Evolutionary conservation across 1,140 invertebrate species (phyloP).

Genomic region (Polypedilum vanderplanki): DNA sequence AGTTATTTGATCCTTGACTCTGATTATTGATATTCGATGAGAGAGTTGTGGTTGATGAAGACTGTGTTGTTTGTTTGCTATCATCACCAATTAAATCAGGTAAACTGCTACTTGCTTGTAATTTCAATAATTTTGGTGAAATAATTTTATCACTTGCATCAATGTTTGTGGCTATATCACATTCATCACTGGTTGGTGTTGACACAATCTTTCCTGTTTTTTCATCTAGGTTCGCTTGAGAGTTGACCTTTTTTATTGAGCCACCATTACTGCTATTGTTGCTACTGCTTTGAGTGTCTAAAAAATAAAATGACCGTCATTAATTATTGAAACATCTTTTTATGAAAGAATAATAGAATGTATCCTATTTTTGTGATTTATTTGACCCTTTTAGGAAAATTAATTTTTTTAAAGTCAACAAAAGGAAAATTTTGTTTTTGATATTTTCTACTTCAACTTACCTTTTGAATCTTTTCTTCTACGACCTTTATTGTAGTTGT

Average conservation of each 20-base stretch:
- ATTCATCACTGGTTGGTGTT: not conserved
- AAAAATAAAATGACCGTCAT: not conserved
- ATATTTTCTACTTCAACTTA: not conserved
- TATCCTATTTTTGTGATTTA: not conserved
- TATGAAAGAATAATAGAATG: no score
- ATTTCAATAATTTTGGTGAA: constrained; percentile 1
- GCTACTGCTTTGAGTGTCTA: not conserved
- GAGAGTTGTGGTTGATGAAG: not conserved
- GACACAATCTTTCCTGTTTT: constrained; percentile 9
- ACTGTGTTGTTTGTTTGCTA: not conserved
- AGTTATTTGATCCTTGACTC: not conserved
- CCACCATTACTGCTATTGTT: not conserved
- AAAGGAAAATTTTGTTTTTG: no score
- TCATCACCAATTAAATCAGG: not conserved
- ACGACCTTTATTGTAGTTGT: not conserved
- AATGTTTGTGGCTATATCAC: not conserved
- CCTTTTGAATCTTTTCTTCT: constrained; percentile 9
- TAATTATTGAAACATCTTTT: not conserved
- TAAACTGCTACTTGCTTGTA: not conserved
- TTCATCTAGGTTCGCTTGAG: not conserved
- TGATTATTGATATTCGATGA: constrained; percentile 23
- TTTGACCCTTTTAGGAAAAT: not conserved
- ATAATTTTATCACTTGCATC: not conserved
- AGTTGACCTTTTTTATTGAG: constrained; percentile 16
- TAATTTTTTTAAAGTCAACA: not conserved